Evolutionary conservation across 2,797 vertebrate species (phyloP).

Genomic region (Eulemur albifrons): DNA sequence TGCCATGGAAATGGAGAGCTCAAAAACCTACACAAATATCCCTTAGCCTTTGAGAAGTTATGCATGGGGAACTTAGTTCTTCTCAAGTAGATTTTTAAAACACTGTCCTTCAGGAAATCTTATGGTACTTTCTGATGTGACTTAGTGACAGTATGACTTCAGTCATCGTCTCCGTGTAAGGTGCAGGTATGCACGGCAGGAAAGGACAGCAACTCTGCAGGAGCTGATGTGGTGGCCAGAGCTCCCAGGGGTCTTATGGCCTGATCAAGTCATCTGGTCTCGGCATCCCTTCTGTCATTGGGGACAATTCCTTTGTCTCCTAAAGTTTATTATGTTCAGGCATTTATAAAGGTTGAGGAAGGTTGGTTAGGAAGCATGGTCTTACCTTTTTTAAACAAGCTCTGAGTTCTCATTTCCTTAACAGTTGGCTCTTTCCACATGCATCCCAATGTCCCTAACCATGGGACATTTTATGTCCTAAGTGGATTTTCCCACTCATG

Average conservation of each 20-base stretch:
- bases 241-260: fast-evolving
- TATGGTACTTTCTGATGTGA: not conserved
- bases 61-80: not conserved
- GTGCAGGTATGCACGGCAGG: not conserved
- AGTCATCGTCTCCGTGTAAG: not conserved
- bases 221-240: fast-evolving
- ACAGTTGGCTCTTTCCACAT: not conserved
- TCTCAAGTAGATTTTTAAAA: not conserved
- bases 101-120: not conserved
- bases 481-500: not conserved
- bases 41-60: not conserved
- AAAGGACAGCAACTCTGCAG: not conserved
- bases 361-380: not conserved
- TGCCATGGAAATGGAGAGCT: not conserved
- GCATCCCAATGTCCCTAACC: not conserved
- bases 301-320: not conserved
- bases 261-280: not conserved
- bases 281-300: not conserved
- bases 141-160: not conserved
- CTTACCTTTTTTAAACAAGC: not conserved
- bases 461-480: not conserved
- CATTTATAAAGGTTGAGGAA: not conserved
- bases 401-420: not conserved
- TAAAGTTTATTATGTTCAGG: no score
- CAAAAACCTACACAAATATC: not conserved